A percentile compares a stretch with the other conserved stretches of the same genome.
phyloP scores from a whole-genome alignment of 2,797 vertebrate genomes.

The Gouania willdenowi region DNA sequence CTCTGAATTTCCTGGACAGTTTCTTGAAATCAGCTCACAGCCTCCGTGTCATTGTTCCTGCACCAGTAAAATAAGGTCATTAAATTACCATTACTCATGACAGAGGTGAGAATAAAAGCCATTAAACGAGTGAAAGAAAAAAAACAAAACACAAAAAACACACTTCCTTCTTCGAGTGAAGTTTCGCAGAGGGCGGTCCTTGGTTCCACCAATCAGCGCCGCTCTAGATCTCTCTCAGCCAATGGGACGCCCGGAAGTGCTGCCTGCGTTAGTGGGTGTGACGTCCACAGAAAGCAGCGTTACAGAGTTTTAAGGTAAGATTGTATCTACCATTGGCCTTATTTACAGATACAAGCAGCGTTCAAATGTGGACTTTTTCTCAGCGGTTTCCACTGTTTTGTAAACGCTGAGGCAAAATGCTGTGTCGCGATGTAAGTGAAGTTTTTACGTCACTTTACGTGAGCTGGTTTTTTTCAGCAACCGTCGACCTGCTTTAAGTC shows the following conservation, averaged over 20 bases:
- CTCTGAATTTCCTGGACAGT: no score
- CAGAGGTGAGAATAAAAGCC: no score
- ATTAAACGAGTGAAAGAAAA: background rate
- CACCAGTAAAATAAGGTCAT: no score
- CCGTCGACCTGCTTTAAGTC: background rate
- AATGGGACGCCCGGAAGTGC: conserved; percentile 41
- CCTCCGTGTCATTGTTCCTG: no score
- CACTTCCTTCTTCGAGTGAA: conserved; percentile 52
- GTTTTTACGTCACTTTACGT: conserved; percentile 35
- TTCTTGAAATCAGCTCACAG: no score
- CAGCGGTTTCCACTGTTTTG: background rate
- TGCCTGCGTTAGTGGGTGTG: conserved; percentile 45
- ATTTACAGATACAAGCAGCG: no score
- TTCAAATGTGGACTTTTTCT: no score
- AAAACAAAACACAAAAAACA: background rate
- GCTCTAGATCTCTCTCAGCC: conserved; percentile 27
- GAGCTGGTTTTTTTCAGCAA: background rate
- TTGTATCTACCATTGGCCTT: conserved; percentile 8
- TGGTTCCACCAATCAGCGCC: conserved; percentile 51
- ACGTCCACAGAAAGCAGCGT: conserved; percentile 47
- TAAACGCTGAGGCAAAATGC: background rate
- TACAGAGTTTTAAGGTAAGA: conserved; percentile 65
- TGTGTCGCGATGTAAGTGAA: background rate
- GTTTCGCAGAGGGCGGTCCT: conserved; percentile 3
- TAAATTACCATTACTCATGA: no score